Conservation (phyloP, 1,140 invertebrate species). For the Drosophila tropicalis region DNA sequence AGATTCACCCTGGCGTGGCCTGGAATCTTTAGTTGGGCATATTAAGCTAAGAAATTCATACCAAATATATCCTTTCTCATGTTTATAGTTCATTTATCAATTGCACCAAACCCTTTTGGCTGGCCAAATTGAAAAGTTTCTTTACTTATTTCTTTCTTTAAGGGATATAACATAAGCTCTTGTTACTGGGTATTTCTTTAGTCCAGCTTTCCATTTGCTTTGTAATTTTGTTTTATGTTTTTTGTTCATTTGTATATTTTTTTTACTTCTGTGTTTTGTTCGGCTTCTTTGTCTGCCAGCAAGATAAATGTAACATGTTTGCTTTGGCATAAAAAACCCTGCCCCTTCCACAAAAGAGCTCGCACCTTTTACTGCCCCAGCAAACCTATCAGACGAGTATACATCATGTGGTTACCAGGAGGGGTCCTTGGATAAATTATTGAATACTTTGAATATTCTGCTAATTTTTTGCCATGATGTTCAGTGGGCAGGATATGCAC, state of each 20-base stretch:
- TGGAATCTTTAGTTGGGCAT: not conserved
- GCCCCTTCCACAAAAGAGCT: not conserved
- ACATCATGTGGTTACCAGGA: conserved; percentile 48
- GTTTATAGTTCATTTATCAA: no score
- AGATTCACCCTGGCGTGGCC: not conserved
- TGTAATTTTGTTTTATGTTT: not conserved
- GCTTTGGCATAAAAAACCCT: conserved; percentile 38
- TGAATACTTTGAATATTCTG: conserved; percentile 32
- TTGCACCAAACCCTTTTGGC: no score
- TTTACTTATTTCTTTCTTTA: no score
- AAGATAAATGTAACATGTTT: conserved; percentile 80
- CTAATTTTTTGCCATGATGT: not conserved
- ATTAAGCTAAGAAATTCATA: not conserved
- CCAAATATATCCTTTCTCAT: not conserved
- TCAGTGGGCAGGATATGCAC: no score
- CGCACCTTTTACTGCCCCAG: not conserved
- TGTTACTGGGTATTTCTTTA: not conserved
- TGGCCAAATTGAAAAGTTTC: no score
- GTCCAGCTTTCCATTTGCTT: not conserved
- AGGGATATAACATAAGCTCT: no score
- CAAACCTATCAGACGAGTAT: conserved; percentile 49
- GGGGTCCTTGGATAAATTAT: conserved; percentile 43
- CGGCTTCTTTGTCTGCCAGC: conserved; percentile 43
- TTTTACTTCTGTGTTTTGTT: not conserved
- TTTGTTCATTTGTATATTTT: conserved; percentile 21